Evolutionary conservation across 1,140 invertebrate genomes (phyloP).

Genomic region (Catajapyx aquilonaris): DNA sequence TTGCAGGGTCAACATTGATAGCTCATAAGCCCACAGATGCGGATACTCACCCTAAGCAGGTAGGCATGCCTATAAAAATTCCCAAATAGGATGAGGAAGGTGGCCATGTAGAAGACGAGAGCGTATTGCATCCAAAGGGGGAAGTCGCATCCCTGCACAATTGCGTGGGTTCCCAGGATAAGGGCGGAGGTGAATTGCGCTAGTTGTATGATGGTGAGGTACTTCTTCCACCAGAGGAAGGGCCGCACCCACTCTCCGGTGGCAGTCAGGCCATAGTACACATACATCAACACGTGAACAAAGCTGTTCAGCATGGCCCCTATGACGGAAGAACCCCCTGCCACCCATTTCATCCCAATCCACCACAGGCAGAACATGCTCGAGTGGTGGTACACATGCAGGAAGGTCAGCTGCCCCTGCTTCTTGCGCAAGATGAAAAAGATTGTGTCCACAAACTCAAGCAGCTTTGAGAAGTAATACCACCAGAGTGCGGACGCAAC

Average conservation of each 20-base stretch:
- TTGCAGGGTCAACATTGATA: too few species aligned
- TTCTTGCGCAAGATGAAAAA: slow-evolving; percentile 82
- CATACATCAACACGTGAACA: slow-evolving; percentile 84
- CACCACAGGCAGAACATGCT: slow-evolving; percentile 87
- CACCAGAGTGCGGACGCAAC: slow-evolving; percentile 87
- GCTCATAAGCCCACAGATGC: too few species aligned
- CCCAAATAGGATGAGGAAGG: slow-evolving; percentile 73
- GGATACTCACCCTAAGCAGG: too few species aligned
- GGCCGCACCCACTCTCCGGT: slow-evolving; percentile 53
- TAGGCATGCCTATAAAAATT: slow-evolving; percentile 78
- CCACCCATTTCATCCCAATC: slow-evolving; percentile 91
- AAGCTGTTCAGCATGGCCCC: slow-evolving; percentile 76
- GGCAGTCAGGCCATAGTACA: slow-evolving; percentile 69
- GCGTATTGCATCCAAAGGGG: slow-evolving; percentile 88
- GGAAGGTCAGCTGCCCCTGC: slow-evolving; percentile 63
- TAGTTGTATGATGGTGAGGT: slow-evolving; percentile 64
- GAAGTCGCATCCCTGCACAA: slow-evolving; percentile 64
- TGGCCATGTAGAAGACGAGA: slow-evolving; percentile 73
- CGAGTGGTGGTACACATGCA: slow-evolving; percentile 81
- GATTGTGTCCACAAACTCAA: slow-evolving; percentile 83
- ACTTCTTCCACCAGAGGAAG: slow-evolving; percentile 88
- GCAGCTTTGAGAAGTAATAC: slow-evolving; percentile 86
- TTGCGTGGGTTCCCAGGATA: slow-evolving; percentile 58
- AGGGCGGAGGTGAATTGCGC: slow-evolving; percentile 72
- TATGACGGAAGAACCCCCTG: slow-evolving; percentile 72